These are phyloP conservation scores for Lepidocyrtinus sp. DNA, from an alignment of 2,888 invertebrate genomes.

Conservation along the genomic window DNA sequence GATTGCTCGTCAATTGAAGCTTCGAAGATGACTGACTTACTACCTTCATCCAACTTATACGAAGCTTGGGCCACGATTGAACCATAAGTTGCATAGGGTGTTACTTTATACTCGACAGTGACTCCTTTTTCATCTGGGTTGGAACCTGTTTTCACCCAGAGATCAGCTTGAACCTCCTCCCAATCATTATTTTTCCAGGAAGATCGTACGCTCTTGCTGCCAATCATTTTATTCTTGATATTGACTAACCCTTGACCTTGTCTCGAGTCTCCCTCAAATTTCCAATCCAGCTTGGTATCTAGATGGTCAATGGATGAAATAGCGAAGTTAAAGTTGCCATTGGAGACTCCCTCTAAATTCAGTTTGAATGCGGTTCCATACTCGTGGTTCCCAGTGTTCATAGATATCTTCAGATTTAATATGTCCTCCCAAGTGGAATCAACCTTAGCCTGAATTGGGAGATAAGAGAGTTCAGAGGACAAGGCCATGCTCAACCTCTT, in stretches of 20 bases:
- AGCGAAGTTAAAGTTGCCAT: constrained; percentile 54
- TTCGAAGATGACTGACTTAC: constrained; percentile 50
- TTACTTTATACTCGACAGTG: constrained; percentile 49
- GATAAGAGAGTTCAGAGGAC: constrained; percentile 39
- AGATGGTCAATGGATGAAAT: constrained; percentile 56
- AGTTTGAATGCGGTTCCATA: constrained; percentile 42
- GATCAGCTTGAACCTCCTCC: constrained; percentile 54
- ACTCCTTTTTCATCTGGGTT: constrained; percentile 56
- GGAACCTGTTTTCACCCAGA: constrained; percentile 47
- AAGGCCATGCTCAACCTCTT: constrained; percentile 35
- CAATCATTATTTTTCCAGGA: constrained; percentile 63
- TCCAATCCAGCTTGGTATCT: constrained; percentile 59
- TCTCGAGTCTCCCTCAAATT: constrained; percentile 52
- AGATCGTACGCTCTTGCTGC: constrained; percentile 47
- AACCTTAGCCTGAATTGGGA: constrained; percentile 41
- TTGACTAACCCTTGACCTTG: constrained; percentile 50
- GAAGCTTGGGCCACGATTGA: constrained; percentile 42
- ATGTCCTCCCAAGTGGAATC: constrained; percentile 27
- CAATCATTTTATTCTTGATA: constrained; percentile 53
- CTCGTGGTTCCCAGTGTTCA: constrained; percentile 47
- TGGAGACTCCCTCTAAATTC: constrained; percentile 58
- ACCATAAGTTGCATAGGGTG: constrained; percentile 36
- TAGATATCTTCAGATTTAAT: constrained; percentile 35
- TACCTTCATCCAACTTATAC: constrained; percentile 47
- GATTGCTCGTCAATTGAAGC: constrained; percentile 36